Conservation (phyloP, 2,113 vertebrate species). For the Halichoerus grypus region DNA sequence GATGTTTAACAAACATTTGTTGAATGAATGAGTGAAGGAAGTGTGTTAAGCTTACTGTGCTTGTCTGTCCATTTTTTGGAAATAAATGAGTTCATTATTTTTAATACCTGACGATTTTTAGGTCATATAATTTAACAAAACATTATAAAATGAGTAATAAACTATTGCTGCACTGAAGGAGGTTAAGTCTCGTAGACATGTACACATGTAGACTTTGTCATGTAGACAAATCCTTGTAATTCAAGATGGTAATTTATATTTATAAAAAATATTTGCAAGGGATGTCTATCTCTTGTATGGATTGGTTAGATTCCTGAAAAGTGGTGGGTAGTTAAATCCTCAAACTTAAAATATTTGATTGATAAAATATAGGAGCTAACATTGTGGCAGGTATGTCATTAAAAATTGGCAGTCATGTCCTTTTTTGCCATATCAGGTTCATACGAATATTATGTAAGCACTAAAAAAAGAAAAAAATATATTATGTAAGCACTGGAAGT, state of each 20-base stretch:
- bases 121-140: slow-evolving; percentile 3
- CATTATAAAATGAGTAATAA: slow-evolving; percentile 29
- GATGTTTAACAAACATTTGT: background rate
- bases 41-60: background rate
- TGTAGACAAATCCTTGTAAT: background rate
- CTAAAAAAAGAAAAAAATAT: background rate
- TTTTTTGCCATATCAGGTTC: background rate
- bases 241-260: slow-evolving; percentile 10
- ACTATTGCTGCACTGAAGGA: background rate
- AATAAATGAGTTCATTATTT: slow-evolving; percentile 19
- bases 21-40: background rate
- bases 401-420: background rate
- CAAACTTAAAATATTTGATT: slow-evolving; percentile 28
- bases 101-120: slow-evolving; percentile 33
- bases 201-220: background rate
- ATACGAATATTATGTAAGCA: background rate
- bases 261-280: background rate
- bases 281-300: background rate
- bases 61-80: slow-evolving; percentile 9
- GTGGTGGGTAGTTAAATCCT: slow-evolving; percentile 25
- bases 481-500: background rate
- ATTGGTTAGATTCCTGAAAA: background rate
- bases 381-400: background rate
- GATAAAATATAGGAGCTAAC: background rate
- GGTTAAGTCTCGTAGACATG: background rate